Percentiles rank a stretch among this genome's conserved stretches.
These are phyloP conservation scores for Microvelia longipes DNA, from an alignment of 1,140 invertebrate species.

Conservation along the genomic window DNA sequence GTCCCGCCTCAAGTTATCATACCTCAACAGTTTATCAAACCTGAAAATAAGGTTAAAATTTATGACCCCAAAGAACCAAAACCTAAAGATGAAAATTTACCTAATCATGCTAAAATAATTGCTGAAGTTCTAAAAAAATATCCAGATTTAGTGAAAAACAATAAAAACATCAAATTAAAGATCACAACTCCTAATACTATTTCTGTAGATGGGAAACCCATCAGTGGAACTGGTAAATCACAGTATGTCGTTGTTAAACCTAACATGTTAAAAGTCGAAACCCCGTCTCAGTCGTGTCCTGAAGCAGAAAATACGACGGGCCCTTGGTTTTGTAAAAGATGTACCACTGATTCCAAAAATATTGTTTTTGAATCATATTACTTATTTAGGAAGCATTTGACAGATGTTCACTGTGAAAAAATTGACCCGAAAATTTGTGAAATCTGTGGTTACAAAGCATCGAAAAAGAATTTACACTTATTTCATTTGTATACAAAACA, in stretches of 20 bases:
- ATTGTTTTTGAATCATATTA: conserved; percentile 58
- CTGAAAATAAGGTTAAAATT: not conserved
- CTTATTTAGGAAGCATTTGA: conserved; percentile 60
- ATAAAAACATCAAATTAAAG: conserved; percentile 73
- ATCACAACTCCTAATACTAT: conserved; percentile 48
- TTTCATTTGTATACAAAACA: conserved; percentile 71
- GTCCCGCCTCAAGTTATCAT: not conserved
- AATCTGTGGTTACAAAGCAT: conserved; percentile 62
- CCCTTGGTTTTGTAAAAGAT: conserved; percentile 50
- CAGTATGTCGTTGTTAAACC: conserved; percentile 39
- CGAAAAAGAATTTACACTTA: conserved; percentile 55
- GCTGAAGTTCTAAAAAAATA: conserved; percentile 47
- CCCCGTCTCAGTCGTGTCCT: not conserved
- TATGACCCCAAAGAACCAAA: too few species aligned
- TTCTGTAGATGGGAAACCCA: conserved; percentile 16
- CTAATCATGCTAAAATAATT: conserved; percentile 69
- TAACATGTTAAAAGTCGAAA: not conserved
- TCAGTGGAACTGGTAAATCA: conserved; percentile 31
- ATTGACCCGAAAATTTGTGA: conserved; percentile 66
- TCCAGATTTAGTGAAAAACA: conserved; percentile 68
- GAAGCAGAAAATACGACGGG: conserved; percentile 27
- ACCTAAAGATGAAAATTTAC: conserved; percentile 33
- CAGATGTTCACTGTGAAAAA: conserved; percentile 62
- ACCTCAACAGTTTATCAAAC: not conserved
- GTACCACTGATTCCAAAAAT: conserved; percentile 44